Conservation (phyloP, 1,140 invertebrate genomes). For the Elymnias hypermnestra region DNA sequence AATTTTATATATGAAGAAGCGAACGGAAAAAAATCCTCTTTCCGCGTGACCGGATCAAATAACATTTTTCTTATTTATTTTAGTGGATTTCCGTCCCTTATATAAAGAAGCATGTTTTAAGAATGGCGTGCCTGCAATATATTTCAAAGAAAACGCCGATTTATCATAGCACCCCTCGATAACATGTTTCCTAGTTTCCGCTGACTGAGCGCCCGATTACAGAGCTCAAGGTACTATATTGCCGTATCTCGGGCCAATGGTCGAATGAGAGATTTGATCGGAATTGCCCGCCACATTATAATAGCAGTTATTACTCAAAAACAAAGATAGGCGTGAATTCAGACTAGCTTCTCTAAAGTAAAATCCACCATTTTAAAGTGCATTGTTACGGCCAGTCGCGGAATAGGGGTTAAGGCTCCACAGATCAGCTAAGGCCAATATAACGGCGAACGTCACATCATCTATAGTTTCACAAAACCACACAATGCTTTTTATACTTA, state of each 20-base stretch:
- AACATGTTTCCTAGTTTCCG: conserved; percentile 29
- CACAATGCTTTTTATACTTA: no score
- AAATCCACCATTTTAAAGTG: no score
- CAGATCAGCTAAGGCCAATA: no score
- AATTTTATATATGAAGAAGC: no score
- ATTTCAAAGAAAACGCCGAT: conserved; percentile 46
- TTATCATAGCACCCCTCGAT: conserved; percentile 44
- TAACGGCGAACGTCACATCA: no score
- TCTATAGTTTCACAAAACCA: no score
- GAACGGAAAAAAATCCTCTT: background rate
- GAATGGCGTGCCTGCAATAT: conserved; percentile 43
- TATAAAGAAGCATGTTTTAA: background rate
- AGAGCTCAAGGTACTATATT: conserved; percentile 3
- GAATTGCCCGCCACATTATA: no score
- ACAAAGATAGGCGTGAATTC: no score
- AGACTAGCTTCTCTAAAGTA: no score
- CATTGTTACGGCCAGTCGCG: no score
- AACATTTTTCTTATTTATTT: conserved; percentile 7
- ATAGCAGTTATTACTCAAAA: no score
- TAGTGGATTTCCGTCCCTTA: conserved; percentile 4
- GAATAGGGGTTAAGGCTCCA: no score
- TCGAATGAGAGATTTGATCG: conserved; percentile 9
- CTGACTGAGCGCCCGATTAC: conserved; percentile 31
- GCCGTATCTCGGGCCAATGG: conserved; percentile 4
- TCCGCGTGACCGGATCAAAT: background rate